A percentile compares a stretch with the other conserved stretches of the same genome.
Evolutionary conservation across 2,113 vertebrate genomes (phyloP).

Genomic region (Lophius piscatorius): DNA sequence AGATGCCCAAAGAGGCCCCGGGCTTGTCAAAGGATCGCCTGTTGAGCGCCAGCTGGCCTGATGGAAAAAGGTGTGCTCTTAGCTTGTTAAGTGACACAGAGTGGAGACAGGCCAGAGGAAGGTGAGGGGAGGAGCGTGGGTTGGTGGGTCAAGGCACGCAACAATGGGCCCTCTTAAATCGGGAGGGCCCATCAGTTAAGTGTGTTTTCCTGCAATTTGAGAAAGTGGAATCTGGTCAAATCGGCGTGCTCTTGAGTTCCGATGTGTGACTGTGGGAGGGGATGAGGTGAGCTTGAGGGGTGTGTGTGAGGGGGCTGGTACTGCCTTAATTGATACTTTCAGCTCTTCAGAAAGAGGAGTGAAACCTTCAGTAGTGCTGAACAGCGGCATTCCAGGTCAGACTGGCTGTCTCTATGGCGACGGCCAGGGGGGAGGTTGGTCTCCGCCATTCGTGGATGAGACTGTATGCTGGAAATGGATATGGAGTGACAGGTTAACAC

Average conservation of each 20-base stretch:
- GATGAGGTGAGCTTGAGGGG: slow-evolving; percentile 14
- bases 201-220: slow-evolving; percentile 78
- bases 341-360: slow-evolving; percentile 54
- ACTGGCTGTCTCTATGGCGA: slow-evolving; percentile 82
- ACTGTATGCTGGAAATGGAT: slow-evolving; percentile 56
- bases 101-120: slow-evolving; percentile 63
- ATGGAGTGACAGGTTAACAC: slow-evolving; percentile 58
- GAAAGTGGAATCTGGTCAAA: slow-evolving; percentile 77
- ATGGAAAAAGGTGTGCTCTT: slow-evolving; percentile 61
- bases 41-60: slow-evolving; percentile 49
- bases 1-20: slow-evolving; percentile 53
- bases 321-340: slow-evolving; percentile 78
- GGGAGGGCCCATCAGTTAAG: slow-evolving; percentile 72
- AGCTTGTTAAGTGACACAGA: slow-evolving; percentile 66
- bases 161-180: slow-evolving; percentile 69
- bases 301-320: slow-evolving; percentile 8
- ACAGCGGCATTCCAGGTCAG: slow-evolving; percentile 83
- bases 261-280: slow-evolving; percentile 39
- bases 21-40: slow-evolving; percentile 64
- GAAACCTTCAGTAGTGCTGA: slow-evolving; percentile 65
- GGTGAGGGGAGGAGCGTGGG: slow-evolving; percentile 48
- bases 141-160: slow-evolving; percentile 46
- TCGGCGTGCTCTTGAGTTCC: slow-evolving; percentile 61
- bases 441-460: slow-evolving; percentile 26
- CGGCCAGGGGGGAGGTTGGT: slow-evolving; percentile 15